Evolutionary conservation across 2,888 invertebrate species (phyloP).

Genomic region (Chydorus sphaericus): DNA sequence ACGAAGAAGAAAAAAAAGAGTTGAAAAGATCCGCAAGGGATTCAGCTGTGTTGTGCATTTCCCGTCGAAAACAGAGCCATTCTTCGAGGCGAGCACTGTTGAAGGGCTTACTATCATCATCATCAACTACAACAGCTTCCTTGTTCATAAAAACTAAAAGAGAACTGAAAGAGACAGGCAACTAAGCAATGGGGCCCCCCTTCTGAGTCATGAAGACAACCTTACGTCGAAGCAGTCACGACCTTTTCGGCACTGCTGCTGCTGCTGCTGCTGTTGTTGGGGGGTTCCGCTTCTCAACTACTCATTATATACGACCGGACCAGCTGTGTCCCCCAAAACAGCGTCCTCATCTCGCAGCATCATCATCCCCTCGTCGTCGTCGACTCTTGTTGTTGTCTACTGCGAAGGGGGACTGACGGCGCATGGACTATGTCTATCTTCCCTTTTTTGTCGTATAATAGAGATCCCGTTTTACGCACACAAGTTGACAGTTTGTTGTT

Average conservation of each 20-base stretch:
- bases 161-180: too few relatives aligned
- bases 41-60: too few relatives aligned
- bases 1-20: too few relatives aligned
- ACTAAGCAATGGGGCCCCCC: background rate
- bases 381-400: background rate
- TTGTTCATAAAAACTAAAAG: background rate
- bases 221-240: slow-evolving; percentile 1
- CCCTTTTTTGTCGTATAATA: background rate
- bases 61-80: too few relatives aligned
- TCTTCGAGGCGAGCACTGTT: too few relatives aligned
- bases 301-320: background rate
- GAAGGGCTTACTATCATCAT: too few relatives aligned
- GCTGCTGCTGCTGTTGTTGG: too few relatives aligned
- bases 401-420: background rate
- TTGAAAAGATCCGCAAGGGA: too few relatives aligned
- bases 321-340: background rate
- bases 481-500: too few relatives aligned
- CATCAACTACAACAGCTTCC: background rate
- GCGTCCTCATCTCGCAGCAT: background rate
- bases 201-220: background rate
- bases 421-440: background rate
- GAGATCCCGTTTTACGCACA: too few relatives aligned
- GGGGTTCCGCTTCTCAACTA: background rate
- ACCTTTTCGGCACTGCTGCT: too few relatives aligned
- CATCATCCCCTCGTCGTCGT: background rate